Percentiles rank a stretch among this genome's conserved stretches.
Evolutionary conservation across 2,797 vertebrate genomes (phyloP).

Genomic region (Brachyalestes nurse): DNA sequence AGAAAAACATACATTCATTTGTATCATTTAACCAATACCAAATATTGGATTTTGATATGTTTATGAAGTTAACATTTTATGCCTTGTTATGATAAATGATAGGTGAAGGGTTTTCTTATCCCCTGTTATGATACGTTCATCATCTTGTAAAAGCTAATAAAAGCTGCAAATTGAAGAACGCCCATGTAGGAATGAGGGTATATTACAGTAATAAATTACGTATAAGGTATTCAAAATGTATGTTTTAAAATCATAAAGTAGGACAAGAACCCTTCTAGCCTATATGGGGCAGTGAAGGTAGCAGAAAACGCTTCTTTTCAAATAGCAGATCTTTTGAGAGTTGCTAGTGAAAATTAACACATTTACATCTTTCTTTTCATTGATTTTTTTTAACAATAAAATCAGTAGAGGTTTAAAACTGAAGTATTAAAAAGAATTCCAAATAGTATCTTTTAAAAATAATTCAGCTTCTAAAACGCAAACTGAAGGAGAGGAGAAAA

Average conservation of each 20-base stretch:
- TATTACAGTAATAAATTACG: conserved; percentile 63
- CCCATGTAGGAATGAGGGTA: conserved; percentile 38
- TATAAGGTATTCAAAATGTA: conserved; percentile 41
- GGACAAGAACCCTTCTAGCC: conserved; percentile 50
- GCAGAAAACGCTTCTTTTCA: conserved; percentile 68
- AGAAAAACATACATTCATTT: conserved; percentile 55
- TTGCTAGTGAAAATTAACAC: conserved; percentile 6
- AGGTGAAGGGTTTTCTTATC: not conserved
- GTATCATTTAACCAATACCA: conserved; percentile 36
- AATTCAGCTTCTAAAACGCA: conserved; percentile 71
- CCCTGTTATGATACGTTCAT: not conserved
- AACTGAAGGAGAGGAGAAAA: conserved; percentile 63
- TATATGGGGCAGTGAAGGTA: conserved; percentile 73
- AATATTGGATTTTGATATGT: conserved; percentile 35
- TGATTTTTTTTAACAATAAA: conserved; percentile 64
- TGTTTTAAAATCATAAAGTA: conserved; percentile 68
- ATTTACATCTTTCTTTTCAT: conserved; percentile 59
- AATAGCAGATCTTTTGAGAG: conserved; percentile 66
- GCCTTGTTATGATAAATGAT: conserved; percentile 20
- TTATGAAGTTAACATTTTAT: conserved; percentile 46
- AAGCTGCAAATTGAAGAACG: conserved; percentile 27
- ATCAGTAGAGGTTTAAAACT: conserved; percentile 63
- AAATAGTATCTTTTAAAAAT: conserved; percentile 69
- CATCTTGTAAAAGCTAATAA: conserved; percentile 15
- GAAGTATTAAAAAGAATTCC: conserved; percentile 70